Conservation (phyloP, 2,888 invertebrate genomes). For the Eupithecia vulgata region DNA sequence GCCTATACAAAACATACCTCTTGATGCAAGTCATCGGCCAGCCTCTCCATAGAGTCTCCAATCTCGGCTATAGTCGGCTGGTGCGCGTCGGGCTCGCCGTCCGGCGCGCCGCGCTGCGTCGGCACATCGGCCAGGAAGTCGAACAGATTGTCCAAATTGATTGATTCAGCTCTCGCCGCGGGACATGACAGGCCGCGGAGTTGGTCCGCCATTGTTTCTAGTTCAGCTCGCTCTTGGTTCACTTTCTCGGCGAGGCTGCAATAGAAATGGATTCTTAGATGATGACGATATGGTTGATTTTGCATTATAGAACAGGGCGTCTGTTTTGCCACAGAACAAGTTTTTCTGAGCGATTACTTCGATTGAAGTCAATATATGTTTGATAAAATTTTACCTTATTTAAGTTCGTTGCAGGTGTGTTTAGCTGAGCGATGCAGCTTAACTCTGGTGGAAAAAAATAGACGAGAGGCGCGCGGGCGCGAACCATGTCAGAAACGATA, state of each 20-base stretch:
- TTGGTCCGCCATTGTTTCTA: conserved; percentile 78
- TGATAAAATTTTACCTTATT: too few species aligned
- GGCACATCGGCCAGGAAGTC: conserved; percentile 93
- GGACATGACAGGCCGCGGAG: conserved; percentile 69
- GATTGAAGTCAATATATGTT: too few species aligned
- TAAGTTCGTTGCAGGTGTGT: background rate
- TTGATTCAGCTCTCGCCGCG: conserved; percentile 86
- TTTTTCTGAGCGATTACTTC: too few species aligned
- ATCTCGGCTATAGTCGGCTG: conserved; percentile 91
- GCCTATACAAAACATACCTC: too few species aligned
- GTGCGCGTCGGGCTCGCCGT: conserved; percentile 81
- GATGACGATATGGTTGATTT: background rate
- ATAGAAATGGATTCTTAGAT: background rate
- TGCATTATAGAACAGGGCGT: background rate
- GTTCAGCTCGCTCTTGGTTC: conserved; percentile 83
- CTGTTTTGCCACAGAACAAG: too few species aligned
- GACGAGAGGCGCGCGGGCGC: too few species aligned
- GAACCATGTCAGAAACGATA: too few species aligned
- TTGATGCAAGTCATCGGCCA: conserved; percentile 91
- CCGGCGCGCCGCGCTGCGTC: conserved; percentile 75
- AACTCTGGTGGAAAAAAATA: background rate
- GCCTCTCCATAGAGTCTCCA: conserved; percentile 92
- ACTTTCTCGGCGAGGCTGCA: conserved; percentile 87
- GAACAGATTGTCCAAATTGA: conserved; percentile 95
- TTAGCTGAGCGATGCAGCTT: background rate